Evolutionary conservation across 1,140 invertebrate genomes (phyloP).

Genomic region (Psix sp.): DNA sequence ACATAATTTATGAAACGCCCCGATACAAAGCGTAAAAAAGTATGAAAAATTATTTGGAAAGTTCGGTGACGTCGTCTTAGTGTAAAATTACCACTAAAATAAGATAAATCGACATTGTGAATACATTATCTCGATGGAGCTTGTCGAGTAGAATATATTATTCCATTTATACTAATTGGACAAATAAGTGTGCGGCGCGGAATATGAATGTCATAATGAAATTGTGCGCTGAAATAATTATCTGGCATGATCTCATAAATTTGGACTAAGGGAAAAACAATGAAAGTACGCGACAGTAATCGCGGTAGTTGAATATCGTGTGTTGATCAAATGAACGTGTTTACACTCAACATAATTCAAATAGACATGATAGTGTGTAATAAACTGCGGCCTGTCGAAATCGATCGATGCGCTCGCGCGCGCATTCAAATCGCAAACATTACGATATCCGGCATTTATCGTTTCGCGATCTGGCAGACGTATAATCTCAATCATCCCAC

Average conservation of each 20-base stretch:
- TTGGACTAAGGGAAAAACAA: conserved; percentile 28
- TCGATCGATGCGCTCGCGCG: conserved; percentile 28
- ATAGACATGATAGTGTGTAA: conserved; percentile 26
- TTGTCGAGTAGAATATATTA: too few species aligned
- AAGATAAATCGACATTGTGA: too few species aligned
- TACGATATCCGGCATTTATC: conserved; percentile 29
- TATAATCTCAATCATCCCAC: conserved; percentile 46
- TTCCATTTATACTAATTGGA: too few species aligned
- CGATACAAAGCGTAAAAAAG: too few species aligned
- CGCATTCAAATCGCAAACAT: conserved; percentile 7
- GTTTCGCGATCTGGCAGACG: conserved; percentile 35
- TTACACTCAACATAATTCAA: conserved; percentile 42
- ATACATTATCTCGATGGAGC: too few species aligned
- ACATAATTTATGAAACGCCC: too few species aligned
- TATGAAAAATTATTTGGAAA: too few species aligned
- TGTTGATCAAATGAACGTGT: conserved; percentile 5
- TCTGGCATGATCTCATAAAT: conserved; percentile 21
- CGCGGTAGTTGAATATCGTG: conserved; percentile 15
- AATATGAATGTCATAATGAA: too few species aligned
- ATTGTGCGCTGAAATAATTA: conserved; percentile 38
- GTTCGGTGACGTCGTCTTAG: too few species aligned
- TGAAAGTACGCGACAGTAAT: conserved; percentile 18
- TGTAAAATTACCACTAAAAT: too few species aligned
- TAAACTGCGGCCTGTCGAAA: conserved; percentile 17
- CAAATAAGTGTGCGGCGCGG: too few species aligned